Base-by-base conservation (phyloP, 2,888 invertebrate genomes). In the Campaea margaritaria region DNA sequence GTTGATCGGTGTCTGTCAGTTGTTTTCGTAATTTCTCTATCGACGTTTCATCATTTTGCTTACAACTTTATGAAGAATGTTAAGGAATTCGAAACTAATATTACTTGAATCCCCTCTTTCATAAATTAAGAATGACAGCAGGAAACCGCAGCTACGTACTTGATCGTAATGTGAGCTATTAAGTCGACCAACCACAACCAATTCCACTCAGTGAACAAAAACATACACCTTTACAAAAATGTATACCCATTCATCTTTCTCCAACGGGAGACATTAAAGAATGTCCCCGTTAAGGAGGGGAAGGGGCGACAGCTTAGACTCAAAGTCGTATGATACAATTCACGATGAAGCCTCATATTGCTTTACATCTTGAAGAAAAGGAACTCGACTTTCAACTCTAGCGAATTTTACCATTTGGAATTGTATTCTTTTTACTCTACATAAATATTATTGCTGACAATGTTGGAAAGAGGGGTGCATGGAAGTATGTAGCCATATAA, bases 181-280 rank as follows among this genome's bases (percentile, higher is more conserved):
- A 87, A 74, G 77, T 81, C 84, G 79, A 78, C 87, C 86, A 87
- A 91, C 91, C 91, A 78, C 91, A 89, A 82, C 81, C 81, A 84
- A 84, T 86, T 85, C 83, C 72, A 85, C 82, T 83, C 81, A 76
- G 81, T 83, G 85, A 85, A 87, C 85, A 89, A 88, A 89, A 89
- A 90, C 87, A 87, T 81, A 87, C 83, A 87, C 86, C 83, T 88
- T 83, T 86, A 86, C 87, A 87, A 89, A 91, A 91, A 91, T 90
- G 89, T 86, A 77, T 86, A 81, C 82, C 88, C 90, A 91, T 92
- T 89, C 89, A 87, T 92, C 91, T 91, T 91, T 89, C 88, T 86
- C 82, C 84, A 86, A 84, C 81, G 79, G 79, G 82, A 85, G 89
- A 89, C 90, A 85, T 89, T 90, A 89, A 91, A 91, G 86, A 91